Evolutionary conservation across 2,888 invertebrate genomes (phyloP).

Genomic region (Arctia plantaginis): DNA sequence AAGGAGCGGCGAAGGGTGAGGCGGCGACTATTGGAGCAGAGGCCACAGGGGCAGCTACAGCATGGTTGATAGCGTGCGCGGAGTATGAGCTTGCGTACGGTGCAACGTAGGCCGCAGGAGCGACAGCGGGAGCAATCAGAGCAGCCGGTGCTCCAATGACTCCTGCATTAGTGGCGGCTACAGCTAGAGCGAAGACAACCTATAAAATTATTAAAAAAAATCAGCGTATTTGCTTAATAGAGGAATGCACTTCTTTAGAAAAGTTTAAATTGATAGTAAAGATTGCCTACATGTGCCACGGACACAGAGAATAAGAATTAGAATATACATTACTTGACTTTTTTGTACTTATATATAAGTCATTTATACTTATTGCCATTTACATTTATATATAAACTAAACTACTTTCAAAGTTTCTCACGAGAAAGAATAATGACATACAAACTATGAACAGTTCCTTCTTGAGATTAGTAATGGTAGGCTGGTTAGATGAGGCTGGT

Average conservation of each 20-base stretch:
- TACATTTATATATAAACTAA: background rate
- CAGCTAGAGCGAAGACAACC: slow-evolving; percentile 75
- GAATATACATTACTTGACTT: background rate
- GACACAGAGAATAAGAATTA: background rate
- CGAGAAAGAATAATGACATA: background rate
- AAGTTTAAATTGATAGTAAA: background rate
- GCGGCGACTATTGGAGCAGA: slow-evolving; percentile 68
- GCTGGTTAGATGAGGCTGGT: too few species aligned
- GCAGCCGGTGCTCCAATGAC: slow-evolving; percentile 81
- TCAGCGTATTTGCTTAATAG: background rate
- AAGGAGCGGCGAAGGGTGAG: slow-evolving; percentile 55
- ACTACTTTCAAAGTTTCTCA: background rate
- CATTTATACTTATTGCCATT: background rate
- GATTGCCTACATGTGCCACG: background rate
- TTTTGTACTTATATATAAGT: too few species aligned
- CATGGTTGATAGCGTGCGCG: slow-evolving; percentile 91
- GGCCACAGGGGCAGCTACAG: slow-evolving; percentile 89
- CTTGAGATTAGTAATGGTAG: too few species aligned
- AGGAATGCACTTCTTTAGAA: background rate
- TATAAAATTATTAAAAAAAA: slow-evolving; percentile 52
- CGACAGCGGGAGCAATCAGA: slow-evolving; percentile 86
- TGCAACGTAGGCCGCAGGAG: slow-evolving; percentile 88
- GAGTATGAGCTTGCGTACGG: slow-evolving; percentile 92
- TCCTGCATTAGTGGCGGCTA: slow-evolving; percentile 72
- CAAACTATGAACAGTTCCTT: background rate